Evolutionary conservation across 2,113 vertebrate species (phyloP), one percentile per base, ranked within the genome.

Genomic region (Columbina picui): DNA sequence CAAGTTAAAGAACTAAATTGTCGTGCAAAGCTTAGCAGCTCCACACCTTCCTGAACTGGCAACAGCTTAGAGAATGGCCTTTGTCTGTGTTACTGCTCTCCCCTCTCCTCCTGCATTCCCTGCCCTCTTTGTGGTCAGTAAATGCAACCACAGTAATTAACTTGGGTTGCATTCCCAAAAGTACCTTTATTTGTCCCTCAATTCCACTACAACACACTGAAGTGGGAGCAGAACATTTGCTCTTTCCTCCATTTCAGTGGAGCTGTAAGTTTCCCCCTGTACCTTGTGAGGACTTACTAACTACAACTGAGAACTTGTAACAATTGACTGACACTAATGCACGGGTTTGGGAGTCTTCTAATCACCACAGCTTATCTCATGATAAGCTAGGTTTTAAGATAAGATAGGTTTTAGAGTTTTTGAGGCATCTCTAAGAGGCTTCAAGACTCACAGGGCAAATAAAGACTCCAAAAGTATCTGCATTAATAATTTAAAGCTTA

Each of bases 181-280:
- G 8, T 7, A 21, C 23, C 36, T 65, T 50, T 47, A 26, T 34
- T 55, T 69, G 30, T 71, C 12, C 73, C 52, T 75, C 50, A 49
- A 47, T 67, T 92, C 36, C 19, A 8, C 34, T 22, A 14, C 26
- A 55, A 17, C 4, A 19, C 38, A 20, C 1, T 50, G 32, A 65
- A 69, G 25, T 7, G 20, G 23, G 12, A 0, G 7, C 4, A 25
- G 29, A 73, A 3, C 61, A 7, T 20, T 61, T 38, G 12, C 8
- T 16, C 10, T 61, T 77, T 27, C 20, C 50, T 71, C 29, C 6
- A 16, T n/a, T 59, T 60, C 32, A 23, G 50, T 2, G 4, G 43
- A 75, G n/a, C 41, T 39, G 45, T 7, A 63, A 23, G 20, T 32
- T 27, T 29, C 6, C 29, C 26, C 21, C 4, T 0, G 0, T 11